Evolutionary conservation across 2,888 invertebrate species (phyloP).

Genomic region (Sarcophaga variegata): DNA sequence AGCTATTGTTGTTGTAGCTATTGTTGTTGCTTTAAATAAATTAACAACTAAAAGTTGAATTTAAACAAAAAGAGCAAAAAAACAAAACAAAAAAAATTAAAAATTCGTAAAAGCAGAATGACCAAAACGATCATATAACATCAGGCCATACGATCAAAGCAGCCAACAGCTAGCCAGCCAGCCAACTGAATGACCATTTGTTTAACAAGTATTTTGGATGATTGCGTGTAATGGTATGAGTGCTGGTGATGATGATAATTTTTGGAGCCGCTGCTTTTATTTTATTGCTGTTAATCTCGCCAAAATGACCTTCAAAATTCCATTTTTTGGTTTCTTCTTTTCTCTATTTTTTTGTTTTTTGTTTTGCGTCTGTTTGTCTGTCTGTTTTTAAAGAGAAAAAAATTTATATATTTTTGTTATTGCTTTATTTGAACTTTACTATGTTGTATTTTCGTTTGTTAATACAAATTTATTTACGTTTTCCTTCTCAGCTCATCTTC

Average conservation of each 20-base stretch:
- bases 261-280: constrained; percentile 22
- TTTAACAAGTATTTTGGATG: constrained; percentile 2
- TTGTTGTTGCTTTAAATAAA: constrained; percentile 27
- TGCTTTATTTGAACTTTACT: constrained; percentile 32
- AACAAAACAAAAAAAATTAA: not conserved
- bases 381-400: not conserved
- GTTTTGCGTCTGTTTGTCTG: not conserved
- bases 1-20: constrained; percentile 5
- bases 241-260: not conserved
- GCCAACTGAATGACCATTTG: constrained; percentile 27
- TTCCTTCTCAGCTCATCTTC: constrained; percentile 7
- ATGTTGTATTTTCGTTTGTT: constrained; percentile 31
- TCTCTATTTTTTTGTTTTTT: constrained; percentile 1
- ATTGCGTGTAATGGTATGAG: constrained; percentile 8
- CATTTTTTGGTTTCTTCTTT: constrained; percentile 48
- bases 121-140: not conserved
- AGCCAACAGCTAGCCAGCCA: not conserved
- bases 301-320: constrained; percentile 68
- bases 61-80: not conserved
- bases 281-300: constrained; percentile 51
- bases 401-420: constrained; percentile 10
- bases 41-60: constrained; percentile 9
- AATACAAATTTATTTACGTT: constrained; percentile 19
- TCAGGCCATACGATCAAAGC: not conserved
- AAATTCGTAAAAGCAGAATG: not conserved